phyloP scores from a whole-genome alignment of 64 coral and sea anemone species.

The Stichodactyla mertensii region DNA sequence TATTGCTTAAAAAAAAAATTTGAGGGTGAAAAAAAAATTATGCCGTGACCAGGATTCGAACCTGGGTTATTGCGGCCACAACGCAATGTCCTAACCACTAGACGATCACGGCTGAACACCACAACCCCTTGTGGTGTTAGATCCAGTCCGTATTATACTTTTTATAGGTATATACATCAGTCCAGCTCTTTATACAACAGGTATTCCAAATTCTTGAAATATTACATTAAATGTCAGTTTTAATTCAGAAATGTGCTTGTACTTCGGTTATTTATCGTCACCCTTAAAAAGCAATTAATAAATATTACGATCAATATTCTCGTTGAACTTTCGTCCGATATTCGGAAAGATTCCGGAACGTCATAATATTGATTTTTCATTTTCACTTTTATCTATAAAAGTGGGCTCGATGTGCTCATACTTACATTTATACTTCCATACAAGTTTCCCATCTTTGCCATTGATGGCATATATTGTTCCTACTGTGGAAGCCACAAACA shows the following conservation, averaged over 20 bases:
- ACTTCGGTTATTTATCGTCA: too few relatives aligned
- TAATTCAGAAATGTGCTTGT: too few relatives aligned
- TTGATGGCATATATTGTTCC: constrained; percentile 70
- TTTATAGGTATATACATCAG: neutral
- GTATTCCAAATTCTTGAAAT: too few relatives aligned
- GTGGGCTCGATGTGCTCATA: neutral
- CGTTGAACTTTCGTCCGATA: too few relatives aligned
- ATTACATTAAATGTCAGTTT: too few relatives aligned
- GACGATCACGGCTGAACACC: constrained; percentile 55
- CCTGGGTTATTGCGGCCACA: constrained; percentile 91
- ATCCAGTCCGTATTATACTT: accelerated
- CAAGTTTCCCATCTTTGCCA: constrained; percentile 33
- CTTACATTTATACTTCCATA: constrained; percentile 70
- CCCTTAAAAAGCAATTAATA: too few relatives aligned
- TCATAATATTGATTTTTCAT: too few relatives aligned
- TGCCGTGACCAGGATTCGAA: constrained; percentile 80
- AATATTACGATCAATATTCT: neutral
- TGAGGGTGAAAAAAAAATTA: neutral
- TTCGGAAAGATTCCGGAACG: too few relatives aligned
- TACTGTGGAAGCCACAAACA: constrained; percentile 63
- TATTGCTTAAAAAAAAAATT: neutral
- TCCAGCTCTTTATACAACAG: too few relatives aligned
- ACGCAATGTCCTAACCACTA: constrained; percentile 78
- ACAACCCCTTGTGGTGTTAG: neutral
- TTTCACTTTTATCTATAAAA: neutral